Percentiles rank a stretch among this genome's conserved stretches.
Conservation (phyloP, 1,140 invertebrate genomes). For the Schmidtea mediterranea region DNA sequence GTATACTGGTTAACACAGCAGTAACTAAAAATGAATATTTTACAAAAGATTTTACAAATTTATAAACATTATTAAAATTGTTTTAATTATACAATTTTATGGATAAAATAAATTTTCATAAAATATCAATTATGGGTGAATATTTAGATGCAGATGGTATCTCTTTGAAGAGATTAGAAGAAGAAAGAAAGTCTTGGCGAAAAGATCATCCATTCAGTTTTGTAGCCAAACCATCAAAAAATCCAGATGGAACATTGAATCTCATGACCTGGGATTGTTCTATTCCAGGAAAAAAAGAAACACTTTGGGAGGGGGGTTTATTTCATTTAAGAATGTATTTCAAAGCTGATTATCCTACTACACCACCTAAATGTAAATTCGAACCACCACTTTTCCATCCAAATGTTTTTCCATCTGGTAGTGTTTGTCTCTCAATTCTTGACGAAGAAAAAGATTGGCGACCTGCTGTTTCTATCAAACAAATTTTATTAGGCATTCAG, state of each 20-base stretch:
- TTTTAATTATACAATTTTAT: no score
- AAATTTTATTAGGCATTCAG: conserved; percentile 64
- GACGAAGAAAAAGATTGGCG: conserved; percentile 99
- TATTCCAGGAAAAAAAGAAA: conserved; percentile 91
- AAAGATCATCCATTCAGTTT: conserved; percentile 98
- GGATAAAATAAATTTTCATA: no score
- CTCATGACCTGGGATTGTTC: conserved; percentile 97
- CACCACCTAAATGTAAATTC: conserved; percentile 97
- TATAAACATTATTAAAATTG: no score
- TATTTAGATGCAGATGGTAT: conserved; percentile 55
- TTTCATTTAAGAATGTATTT: conserved; percentile 94
- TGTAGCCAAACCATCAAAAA: conserved; percentile 60
- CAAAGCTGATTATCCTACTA: conserved; percentile 98
- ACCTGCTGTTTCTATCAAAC: conserved; percentile 95
- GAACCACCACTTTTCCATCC: conserved; percentile 96
- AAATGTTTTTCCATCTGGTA: conserved; percentile 90
- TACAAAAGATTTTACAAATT: no score
- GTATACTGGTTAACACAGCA: no score
- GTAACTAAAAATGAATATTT: no score
- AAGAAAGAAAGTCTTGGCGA: conserved; percentile 93
- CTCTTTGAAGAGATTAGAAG: conserved; percentile 64
- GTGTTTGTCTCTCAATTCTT: conserved; percentile 77
- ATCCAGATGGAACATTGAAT: conserved; percentile 85
- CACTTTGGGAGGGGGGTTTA: conserved; percentile 84
- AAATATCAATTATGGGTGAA: no score